A percentile compares a stretch with the other conserved stretches of the same genome.
phyloP scores from a whole-genome alignment of 2,113 vertebrate genomes.

The Rousettus leschenaultii region DNA sequence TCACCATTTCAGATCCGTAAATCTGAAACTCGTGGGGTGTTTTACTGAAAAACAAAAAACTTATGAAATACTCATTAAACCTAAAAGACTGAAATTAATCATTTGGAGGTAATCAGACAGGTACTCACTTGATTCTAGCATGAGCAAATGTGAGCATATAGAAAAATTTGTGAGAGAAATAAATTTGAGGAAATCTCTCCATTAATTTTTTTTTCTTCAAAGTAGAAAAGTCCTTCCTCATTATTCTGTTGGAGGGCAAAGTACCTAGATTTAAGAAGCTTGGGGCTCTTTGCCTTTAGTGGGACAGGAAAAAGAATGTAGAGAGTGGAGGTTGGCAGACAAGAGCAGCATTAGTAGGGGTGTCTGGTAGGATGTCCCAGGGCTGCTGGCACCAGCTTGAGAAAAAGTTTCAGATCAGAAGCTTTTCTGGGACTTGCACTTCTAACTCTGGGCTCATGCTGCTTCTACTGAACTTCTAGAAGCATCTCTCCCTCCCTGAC shows the following conservation, averaged over 20 bases:
- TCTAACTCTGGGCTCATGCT: background rate
- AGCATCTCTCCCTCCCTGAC: background rate
- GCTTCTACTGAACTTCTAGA: background rate
- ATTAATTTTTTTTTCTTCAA: background rate
- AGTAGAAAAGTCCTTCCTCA: background rate
- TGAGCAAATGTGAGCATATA: background rate
- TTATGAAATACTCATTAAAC: background rate
- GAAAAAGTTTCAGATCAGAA: background rate
- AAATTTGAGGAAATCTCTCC: background rate
- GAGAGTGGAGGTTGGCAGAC: too few species aligned
- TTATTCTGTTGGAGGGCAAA: background rate
- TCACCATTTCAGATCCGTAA: background rate
- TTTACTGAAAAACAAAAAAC: background rate
- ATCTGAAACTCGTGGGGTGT: background rate
- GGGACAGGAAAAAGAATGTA: too few species aligned
- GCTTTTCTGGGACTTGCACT: background rate
- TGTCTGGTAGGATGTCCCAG: accelerated
- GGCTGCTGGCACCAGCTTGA: background rate
- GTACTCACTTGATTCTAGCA: background rate
- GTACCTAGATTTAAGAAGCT: background rate
- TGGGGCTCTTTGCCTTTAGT: background rate
- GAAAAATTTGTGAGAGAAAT: background rate
- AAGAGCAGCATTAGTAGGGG: accelerated
- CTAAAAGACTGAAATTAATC: background rate
- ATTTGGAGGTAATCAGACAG: background rate